These are phyloP conservation scores for Adelges cooleyi DNA, from an alignment of 1,140 invertebrate species.

Conservation along the genomic window DNA sequence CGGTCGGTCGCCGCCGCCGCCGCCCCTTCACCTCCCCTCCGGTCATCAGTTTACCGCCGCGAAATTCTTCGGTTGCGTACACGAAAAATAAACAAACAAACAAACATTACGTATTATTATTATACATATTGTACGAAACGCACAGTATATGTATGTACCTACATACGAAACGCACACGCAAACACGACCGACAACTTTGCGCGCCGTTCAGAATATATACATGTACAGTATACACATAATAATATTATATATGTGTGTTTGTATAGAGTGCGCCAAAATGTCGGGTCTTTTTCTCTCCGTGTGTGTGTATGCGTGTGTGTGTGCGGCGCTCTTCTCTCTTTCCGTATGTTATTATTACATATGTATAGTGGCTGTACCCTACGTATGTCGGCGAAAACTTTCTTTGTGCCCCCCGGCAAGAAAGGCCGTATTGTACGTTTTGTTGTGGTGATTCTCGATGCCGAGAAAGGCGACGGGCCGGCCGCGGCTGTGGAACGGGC, in stretches of 20 bases:
- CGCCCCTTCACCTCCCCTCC: background rate
- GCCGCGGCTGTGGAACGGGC: too few species aligned
- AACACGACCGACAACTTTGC: too few species aligned
- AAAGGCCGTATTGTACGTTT: too few species aligned
- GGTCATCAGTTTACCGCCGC: slow-evolving; percentile 12
- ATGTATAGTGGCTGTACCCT: too few species aligned
- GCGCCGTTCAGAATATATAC: too few species aligned
- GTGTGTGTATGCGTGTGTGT: background rate
- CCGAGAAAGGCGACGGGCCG: too few species aligned
- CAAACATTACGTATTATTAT: slow-evolving; percentile 11
- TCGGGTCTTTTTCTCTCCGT: background rate
- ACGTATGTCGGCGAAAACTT: too few species aligned
- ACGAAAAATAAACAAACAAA: slow-evolving; percentile 29
- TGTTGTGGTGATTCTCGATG: too few species aligned
- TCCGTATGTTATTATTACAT: too few species aligned
- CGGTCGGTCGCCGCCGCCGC: background rate
- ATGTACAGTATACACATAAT: too few species aligned
- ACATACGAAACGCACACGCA: background rate
- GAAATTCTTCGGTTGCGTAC: slow-evolving; percentile 21
- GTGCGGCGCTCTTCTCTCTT: background rate
- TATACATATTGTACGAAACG: background rate
- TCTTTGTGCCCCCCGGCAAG: too few species aligned
- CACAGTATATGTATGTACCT: background rate
- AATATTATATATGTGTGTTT: background rate
- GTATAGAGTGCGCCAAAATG: background rate